Evolutionary conservation across 2,888 invertebrate genomes (phyloP), one percentile per base, ranked within the genome.

Genomic region (Philonicus albiceps): DNA sequence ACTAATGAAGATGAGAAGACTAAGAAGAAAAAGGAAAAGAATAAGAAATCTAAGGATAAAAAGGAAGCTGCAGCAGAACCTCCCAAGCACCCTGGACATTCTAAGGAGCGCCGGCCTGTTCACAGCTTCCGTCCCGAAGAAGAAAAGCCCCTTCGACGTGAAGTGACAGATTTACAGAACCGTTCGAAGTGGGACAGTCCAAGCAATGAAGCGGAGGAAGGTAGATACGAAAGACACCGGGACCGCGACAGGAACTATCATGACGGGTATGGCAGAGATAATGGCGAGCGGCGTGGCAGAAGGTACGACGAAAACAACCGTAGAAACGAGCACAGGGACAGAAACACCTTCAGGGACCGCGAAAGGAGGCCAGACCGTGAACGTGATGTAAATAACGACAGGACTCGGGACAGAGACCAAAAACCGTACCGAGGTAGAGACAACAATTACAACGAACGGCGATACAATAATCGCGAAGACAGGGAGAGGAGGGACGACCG

Each of bases 181-280:
- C 90, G 89, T 55, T 91, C 91, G 6, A 91, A 90, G 76, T 91
- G 91, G 91, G 91, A 91, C 22, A 91, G 91, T 83, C 91, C 89
- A 1, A 88, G 87, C 31, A 40, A 73, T 5, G 84, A 84, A 4
- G 16, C 40, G 1, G 84, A 84, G 1, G 73, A 73, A 0, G 16
- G 27, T 27, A 73, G 49, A 22, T 2, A 73, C 6, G 84, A 84
- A 16, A 84, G 84, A 30, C 16, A 22, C 6, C 72, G 84, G 19
- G 19, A 43, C n/a, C 73, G 43, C 31, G 88, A 90, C 72, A 78
- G 88, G 53, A 81, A 86, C 19, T 86, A 86, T 5, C 86, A 88
- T 72, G 88, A 87, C 0, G 16, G 37, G n/a, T 40, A 73, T n/a
- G 30, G 22, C 13, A 73, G 73, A 43, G 22, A 19, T 27, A 73